A percentile compares a stretch with the other conserved stretches of the same genome.
These are phyloP conservation scores for Phaonia tiefii DNA, from an alignment of 2,888 invertebrate species.

Conservation along the genomic window DNA sequence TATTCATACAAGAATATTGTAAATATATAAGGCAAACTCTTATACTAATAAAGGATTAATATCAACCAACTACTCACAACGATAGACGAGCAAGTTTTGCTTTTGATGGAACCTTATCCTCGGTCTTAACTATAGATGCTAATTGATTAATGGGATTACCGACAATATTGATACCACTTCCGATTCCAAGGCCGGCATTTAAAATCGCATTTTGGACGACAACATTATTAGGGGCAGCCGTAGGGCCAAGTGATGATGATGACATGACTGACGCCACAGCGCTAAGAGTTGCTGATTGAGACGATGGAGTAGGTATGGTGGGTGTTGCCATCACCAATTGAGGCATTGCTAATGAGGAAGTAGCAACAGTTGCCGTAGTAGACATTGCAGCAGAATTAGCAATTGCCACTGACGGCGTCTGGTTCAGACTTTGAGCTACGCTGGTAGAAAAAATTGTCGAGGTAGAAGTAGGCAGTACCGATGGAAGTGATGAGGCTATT, in stretches of 20 bases:
- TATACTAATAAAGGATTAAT: constrained; percentile 68
- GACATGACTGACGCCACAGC: constrained; percentile 38
- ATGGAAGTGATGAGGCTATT: constrained; percentile 55
- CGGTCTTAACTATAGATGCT: constrained; percentile 72
- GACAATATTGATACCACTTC: constrained; percentile 50
- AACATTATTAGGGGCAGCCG: constrained; percentile 8
- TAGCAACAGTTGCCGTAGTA: constrained; percentile 44
- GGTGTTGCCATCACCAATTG: constrained; percentile 58
- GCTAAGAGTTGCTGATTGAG: constrained; percentile 60
- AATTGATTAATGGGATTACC: constrained; percentile 64
- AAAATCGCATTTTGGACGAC: constrained; percentile 49
- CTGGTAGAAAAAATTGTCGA: constrained; percentile 62
- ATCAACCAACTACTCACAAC: constrained; percentile 82
- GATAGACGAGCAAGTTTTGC: constrained; percentile 80
- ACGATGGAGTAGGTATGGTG: constrained; percentile 52
- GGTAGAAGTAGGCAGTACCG: constrained; percentile 59
- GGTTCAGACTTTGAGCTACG: constrained; percentile 53
- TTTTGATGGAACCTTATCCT: constrained; percentile 79
- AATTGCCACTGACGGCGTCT: constrained; percentile 56
- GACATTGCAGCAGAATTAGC: constrained; percentile 50
- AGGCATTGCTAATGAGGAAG: constrained; percentile 25
- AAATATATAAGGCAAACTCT: constrained; percentile 41
- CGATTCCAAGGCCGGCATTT: constrained; percentile 25
- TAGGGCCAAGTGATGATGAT: constrained; percentile 44
- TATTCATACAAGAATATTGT: neutral